Conservation (phyloP, 2,113 vertebrate genomes). For the Gymnobelideus leadbeateri region DNA sequence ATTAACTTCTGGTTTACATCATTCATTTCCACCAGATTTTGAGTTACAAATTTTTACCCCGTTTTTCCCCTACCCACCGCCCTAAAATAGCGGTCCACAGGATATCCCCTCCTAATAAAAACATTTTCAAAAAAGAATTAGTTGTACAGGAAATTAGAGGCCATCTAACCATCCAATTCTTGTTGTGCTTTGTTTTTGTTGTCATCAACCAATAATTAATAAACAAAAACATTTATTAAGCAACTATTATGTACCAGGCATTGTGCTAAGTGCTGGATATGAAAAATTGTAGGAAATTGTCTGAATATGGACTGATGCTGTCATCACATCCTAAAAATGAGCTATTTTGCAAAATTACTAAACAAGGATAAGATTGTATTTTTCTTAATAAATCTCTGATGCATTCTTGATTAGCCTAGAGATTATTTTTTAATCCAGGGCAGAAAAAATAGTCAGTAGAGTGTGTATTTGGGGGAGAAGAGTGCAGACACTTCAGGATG, state of each 20-base stretch:
- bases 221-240: neutral
- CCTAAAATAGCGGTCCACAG: too few relatives aligned
- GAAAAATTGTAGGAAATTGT: neutral
- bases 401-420: neutral
- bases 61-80: too few relatives aligned
- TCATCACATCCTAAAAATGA: neutral
- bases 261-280: neutral
- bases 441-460: neutral
- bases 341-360: neutral
- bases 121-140: neutral
- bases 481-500: neutral
- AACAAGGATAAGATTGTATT: neutral
- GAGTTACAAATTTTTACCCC: too few relatives aligned
- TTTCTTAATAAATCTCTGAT: neutral
- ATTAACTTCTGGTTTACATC: too few relatives aligned
- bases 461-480: neutral
- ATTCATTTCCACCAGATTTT: too few relatives aligned
- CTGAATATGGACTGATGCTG: neutral
- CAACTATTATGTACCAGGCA: neutral
- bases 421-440: neutral
- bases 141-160: neutral
- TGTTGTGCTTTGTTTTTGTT: neutral
- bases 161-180: neutral
- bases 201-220: neutral
- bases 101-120: too few relatives aligned